Conservation (phyloP, 1,140 invertebrate genomes). For the Drosophila parvula region DNA sequence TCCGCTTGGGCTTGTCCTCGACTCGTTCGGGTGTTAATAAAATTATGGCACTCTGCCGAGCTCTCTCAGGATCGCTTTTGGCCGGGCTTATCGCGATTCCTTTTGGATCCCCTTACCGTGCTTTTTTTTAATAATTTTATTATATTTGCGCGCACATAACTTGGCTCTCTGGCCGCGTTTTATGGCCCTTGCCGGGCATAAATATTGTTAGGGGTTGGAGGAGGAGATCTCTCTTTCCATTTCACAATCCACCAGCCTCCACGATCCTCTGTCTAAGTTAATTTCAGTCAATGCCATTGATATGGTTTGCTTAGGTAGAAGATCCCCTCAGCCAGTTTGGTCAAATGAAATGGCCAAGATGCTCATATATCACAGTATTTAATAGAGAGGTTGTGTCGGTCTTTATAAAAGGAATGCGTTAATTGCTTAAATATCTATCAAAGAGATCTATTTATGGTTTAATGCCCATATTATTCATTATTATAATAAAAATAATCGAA, state of each 20-base stretch:
- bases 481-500: not conserved
- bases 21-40: constrained; percentile 72
- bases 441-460: constrained; percentile 14
- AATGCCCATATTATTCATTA: too few species aligned
- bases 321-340: constrained; percentile 3
- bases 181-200: constrained; percentile 61
- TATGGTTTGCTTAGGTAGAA: constrained; percentile 44
- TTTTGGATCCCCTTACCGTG: constrained; percentile 60
- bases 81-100: constrained; percentile 54
- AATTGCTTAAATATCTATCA: constrained; percentile 2
- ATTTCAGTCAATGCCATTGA: constrained; percentile 61
- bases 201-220: constrained; percentile 48
- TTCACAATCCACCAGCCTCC: constrained; percentile 10
- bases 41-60: constrained; percentile 65
- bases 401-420: constrained; percentile 20
- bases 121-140: constrained; percentile 79
- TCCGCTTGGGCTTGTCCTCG: constrained; percentile 36
- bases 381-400: constrained; percentile 49
- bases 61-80: constrained; percentile 36
- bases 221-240: not conserved
- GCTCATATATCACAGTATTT: constrained; percentile 52
- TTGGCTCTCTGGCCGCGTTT: constrained; percentile 51
- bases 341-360: constrained; percentile 36
- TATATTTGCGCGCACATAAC: constrained; percentile 76
- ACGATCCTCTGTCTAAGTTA: constrained; percentile 39